A percentile compares a stretch with the other conserved stretches of the same genome.
Evolutionary conservation across 2,888 invertebrate genomes (phyloP).

Genomic region (Amaurobius ferox): DNA sequence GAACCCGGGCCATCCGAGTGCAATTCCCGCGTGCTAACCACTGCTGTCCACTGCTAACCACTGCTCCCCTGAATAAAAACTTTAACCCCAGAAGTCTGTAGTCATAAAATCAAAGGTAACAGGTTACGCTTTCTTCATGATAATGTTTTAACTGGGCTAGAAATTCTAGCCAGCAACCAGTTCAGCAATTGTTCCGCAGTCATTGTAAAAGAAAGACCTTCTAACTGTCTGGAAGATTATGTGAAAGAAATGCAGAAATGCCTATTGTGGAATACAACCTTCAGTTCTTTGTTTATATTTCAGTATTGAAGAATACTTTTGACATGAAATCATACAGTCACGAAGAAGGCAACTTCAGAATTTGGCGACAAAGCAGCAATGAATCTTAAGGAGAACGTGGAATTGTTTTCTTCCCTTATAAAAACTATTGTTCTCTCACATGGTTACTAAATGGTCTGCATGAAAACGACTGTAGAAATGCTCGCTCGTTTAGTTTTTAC

Average conservation of each 20-base stretch:
- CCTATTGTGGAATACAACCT: background rate
- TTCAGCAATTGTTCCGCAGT: background rate
- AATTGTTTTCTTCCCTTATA: background rate
- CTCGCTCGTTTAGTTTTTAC: no score
- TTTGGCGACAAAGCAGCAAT: conserved; percentile 21
- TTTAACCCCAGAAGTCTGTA: no score
- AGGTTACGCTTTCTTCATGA: no score
- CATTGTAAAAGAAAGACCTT: background rate
- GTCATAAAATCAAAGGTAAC: no score
- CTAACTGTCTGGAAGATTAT: background rate
- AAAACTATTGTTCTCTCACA: no score
- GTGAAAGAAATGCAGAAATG: background rate
- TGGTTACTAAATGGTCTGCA: no score
- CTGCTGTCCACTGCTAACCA: no score
- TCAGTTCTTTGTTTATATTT: conserved; percentile 33
- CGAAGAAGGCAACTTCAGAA: background rate
- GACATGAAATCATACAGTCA: conserved; percentile 3
- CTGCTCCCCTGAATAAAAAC: no score
- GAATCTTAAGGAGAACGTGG: conserved; percentile 13
- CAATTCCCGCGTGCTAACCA: no score
- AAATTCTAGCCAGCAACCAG: background rate
- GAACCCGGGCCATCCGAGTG: no score
- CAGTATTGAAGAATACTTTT: conserved; percentile 13
- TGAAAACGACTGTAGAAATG: no score
- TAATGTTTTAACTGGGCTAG: no score